Evolutionary conservation across 37 sponge, comb jelly and placozoan species (phyloP).

Genomic region (Halichondria panicea): DNA sequence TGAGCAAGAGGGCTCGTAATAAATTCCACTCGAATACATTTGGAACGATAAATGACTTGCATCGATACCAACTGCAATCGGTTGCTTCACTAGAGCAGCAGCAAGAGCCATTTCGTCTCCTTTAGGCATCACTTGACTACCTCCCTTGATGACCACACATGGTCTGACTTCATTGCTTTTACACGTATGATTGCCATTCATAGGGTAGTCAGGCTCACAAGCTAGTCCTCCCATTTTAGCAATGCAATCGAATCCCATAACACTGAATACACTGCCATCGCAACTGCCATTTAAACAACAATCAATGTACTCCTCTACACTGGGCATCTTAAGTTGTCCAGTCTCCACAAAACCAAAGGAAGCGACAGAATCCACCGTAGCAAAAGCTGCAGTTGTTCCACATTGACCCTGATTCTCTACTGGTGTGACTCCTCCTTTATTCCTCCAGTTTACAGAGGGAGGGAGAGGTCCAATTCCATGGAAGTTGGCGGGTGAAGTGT

Average conservation of each 20-base stretch:
- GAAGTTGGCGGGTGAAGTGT: too few relatives aligned
- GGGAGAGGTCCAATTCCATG: neutral
- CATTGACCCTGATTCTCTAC: slow-evolving; percentile 55
- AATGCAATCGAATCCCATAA: slow-evolving; percentile 14
- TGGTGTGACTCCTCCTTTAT: slow-evolving; percentile 65
- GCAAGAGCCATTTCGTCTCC: slow-evolving; percentile 54
- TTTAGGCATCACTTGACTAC: neutral
- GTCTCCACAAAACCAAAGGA: slow-evolving; percentile 48
- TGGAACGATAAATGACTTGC: slow-evolving; percentile 47
- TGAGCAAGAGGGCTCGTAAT: slow-evolving; percentile 53
- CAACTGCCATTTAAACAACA: slow-evolving; percentile 44
- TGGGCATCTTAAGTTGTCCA: slow-evolving; percentile 34
- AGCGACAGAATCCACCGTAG: slow-evolving; percentile 19
- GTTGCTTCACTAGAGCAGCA: slow-evolving; percentile 51
- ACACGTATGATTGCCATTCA: slow-evolving; percentile 20
- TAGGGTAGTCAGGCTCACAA: slow-evolving; percentile 7
- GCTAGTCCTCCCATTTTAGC: slow-evolving; percentile 59
- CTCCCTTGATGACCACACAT: slow-evolving; percentile 27
- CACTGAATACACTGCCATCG: neutral
- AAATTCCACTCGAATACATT: slow-evolving; percentile 53
- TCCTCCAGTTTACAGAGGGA: slow-evolving; percentile 64
- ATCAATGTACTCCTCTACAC: slow-evolving; percentile 45
- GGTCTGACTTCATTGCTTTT: slow-evolving; percentile 11
- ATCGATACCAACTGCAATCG: slow-evolving; percentile 49
- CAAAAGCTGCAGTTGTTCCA: slow-evolving; percentile 13